Base-by-base conservation (phyloP, 2,888 invertebrate species). In the Nemotelus pantherinus region DNA sequence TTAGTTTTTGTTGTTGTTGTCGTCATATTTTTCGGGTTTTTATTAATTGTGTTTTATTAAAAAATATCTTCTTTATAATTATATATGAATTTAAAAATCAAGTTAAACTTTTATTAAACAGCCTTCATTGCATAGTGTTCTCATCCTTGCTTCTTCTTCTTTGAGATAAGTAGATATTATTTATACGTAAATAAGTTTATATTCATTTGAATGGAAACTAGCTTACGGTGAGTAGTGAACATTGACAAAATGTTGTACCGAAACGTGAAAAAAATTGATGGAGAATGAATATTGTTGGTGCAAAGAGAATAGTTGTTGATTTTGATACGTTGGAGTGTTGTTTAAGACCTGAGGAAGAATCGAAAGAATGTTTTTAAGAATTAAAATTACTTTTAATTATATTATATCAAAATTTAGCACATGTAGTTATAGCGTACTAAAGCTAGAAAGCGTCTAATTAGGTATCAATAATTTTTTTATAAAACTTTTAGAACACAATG, bases 51-150 rank as follows among this genome's bases (percentile, higher is more conserved):
- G 10, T 57, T 39, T 63, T 50, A 65, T 50, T 70, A 43, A 55
- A 70, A 70, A 70, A 53, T 50, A 70, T 70, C 39, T 70, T 41
- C 43, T 50, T 2, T 70, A 41, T 70, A 39, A 53, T 43, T 47
- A 48, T 55, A 3, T 6, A 55, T 70, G 55, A 70, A 70, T 48
- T 71, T 47, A 74, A 68, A 63, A 74, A 43, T 74, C 41, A 57
- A 44, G 55, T 71, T 74, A 47, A 50, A 60, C 74, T 63, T 63
- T 74, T 74, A 48, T 7, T 74, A 74, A 74, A 74, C 74, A 74
- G 74, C 74, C 74, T 74, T 74, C 74, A 74, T 74, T 74, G 74
- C 41, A 63, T 74, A 74, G 74, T 74, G 70, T 67, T 67, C 50
- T 67, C 57, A 50, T 57, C 25, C 1, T 67, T 48, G 47, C 47